Conservation (phyloP, 2,113 vertebrate genomes). For the Sphaerodactylus townsendi region DNA sequence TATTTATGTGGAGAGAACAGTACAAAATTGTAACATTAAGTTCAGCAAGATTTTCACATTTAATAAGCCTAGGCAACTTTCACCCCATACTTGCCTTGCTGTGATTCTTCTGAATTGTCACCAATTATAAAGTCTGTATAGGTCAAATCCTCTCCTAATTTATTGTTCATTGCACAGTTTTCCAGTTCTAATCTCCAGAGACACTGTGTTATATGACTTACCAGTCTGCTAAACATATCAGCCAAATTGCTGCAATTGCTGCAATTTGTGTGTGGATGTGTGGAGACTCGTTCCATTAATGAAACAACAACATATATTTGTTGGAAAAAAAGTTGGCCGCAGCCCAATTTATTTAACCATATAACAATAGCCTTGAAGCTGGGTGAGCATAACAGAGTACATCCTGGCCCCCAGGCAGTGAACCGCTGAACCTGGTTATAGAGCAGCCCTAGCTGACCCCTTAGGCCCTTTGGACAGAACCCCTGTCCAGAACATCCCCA, state of each 20-base stretch:
- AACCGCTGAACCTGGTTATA: no score
- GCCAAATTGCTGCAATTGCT: background rate
- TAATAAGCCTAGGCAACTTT: conserved; percentile 16
- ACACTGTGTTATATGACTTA: background rate
- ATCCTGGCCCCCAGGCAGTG: no score
- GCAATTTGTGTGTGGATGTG: no score
- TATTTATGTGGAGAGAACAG: background rate
- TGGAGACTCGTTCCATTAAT: no score
- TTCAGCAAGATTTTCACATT: conserved; percentile 16
- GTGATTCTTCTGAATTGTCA: conserved; percentile 7
- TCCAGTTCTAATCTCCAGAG: background rate
- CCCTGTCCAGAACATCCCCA: no score
- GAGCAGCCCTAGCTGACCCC: no score
- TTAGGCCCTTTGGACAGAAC: no score
- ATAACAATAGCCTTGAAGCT: no score
- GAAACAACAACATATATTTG: no score
- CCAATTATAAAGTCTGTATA: conserved; percentile 11
- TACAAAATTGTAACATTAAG: background rate
- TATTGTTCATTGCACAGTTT: conserved; percentile 7
- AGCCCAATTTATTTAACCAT: no score
- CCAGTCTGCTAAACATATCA: background rate
- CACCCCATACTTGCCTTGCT: conserved; percentile 4
- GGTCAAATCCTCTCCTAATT: conserved; percentile 20
- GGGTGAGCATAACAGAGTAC: no score
- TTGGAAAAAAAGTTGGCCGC: no score